These are phyloP conservation scores for Protobothrops flavoviridis DNA, from an alignment of 2,113 vertebrate genomes.

Conservation along the genomic window DNA sequence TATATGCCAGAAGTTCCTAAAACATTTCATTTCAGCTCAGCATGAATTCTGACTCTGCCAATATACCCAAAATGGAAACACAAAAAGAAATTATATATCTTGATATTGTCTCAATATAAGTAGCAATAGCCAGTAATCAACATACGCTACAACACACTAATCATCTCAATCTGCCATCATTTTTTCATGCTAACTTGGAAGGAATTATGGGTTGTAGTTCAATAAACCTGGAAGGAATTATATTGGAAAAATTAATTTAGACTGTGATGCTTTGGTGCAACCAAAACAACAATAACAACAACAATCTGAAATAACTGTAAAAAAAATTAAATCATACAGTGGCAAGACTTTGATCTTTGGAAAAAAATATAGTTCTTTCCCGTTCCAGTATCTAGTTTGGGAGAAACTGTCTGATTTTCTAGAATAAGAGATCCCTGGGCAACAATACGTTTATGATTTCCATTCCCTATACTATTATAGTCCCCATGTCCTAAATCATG, in stretches of 20 bases:
- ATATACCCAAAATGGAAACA: not conserved
- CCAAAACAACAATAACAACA: not conserved
- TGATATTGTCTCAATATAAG: not conserved
- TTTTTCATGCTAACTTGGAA: not conserved
- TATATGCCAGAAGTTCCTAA: not conserved
- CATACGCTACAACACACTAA: not conserved
- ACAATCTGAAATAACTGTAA: not conserved
- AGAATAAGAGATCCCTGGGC: not conserved
- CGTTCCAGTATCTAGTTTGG: fast-evolving
- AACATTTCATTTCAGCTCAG: not conserved
- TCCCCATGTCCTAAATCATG: not conserved
- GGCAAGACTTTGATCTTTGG: not conserved
- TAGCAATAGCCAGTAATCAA: not conserved
- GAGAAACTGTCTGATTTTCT: not conserved
- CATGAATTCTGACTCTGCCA: not conserved
- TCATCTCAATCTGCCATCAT: not conserved
- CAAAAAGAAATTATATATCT: not conserved
- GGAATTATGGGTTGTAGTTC: not conserved
- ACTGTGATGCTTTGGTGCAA: not conserved
- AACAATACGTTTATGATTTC: not conserved
- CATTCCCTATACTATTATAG: not conserved
- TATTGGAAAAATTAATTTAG: not conserved
- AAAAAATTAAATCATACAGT: not conserved
- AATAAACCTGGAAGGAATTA: not conserved
- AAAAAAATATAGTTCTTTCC: not conserved